Evolutionary conservation across 2,797 vertebrate genomes (phyloP).

Genomic region (Neopelma chrysocephalum): DNA sequence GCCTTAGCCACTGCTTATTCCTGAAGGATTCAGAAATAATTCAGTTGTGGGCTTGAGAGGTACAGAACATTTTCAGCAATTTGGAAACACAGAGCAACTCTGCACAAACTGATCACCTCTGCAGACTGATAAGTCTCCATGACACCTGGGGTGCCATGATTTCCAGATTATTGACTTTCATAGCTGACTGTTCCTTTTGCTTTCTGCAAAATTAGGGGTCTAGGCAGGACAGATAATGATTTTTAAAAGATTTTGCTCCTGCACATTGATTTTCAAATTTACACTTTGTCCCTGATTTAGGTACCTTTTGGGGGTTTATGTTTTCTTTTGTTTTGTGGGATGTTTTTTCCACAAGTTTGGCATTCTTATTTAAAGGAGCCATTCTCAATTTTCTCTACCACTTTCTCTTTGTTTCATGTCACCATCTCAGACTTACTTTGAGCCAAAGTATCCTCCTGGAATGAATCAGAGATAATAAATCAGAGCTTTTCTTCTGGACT

Average conservation of each 20-base stretch:
- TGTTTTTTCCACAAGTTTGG: neutral
- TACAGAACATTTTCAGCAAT: neutral
- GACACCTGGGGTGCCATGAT: neutral
- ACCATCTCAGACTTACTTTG: neutral
- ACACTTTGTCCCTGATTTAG: neutral
- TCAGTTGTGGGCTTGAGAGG: neutral
- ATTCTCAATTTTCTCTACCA: neutral
- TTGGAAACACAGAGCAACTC: neutral
- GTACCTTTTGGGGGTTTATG: fast-evolving
- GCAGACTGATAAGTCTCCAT: neutral
- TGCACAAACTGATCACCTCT: neutral
- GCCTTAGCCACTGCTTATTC: neutral
- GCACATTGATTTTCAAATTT: neutral
- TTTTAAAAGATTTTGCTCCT: neutral
- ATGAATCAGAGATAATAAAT: neutral
- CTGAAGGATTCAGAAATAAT: neutral
- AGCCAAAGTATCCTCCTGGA: neutral
- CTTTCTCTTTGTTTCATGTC: neutral
- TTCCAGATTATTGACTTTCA: neutral
- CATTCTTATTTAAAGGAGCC: neutral
- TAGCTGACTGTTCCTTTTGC: neutral
- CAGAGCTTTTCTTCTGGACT: neutral
- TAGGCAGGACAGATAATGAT: neutral
- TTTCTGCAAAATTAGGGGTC: neutral
- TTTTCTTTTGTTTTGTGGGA: neutral